Evolutionary conservation across 2,113 vertebrate genomes (phyloP).

Genomic region (Porphyrio hochstetteri): DNA sequence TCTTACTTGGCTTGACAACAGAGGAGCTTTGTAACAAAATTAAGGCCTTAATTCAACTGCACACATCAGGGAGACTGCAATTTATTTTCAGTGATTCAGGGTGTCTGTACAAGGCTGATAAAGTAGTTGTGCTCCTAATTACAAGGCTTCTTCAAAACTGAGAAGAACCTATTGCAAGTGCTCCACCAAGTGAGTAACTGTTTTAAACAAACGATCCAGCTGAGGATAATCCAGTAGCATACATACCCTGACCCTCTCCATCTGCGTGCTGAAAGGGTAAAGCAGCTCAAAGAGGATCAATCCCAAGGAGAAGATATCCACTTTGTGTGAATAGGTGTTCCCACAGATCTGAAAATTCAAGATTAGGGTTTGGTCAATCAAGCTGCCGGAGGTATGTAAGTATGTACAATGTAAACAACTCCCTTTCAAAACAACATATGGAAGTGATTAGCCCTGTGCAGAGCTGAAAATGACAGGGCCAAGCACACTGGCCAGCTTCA

Average conservation of each 20-base stretch:
- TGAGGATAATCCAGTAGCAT: neutral
- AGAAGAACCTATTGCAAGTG: neutral
- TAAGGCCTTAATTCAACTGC: neutral
- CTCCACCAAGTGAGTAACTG: neutral
- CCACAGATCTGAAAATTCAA: slow-evolving; percentile 87
- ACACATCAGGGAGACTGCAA: neutral
- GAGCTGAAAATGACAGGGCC: neutral
- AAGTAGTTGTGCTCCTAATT: neutral
- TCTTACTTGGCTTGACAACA: slow-evolving; percentile 27
- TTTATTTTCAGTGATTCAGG: neutral
- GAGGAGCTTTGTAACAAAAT: slow-evolving; percentile 31
- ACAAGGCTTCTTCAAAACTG: neutral
- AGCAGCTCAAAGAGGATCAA: slow-evolving; percentile 97
- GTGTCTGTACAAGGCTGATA: neutral
- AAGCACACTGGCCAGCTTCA: neutral
- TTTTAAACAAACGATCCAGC: neutral
- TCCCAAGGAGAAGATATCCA: slow-evolving; percentile 98
- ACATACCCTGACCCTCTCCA: slow-evolving; percentile 95
- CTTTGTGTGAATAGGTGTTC: slow-evolving; percentile 96
- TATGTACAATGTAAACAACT: neutral
- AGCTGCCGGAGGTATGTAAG: neutral
- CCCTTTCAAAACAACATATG: neutral
- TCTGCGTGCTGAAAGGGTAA: slow-evolving; percentile 94
- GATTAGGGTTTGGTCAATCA: neutral
- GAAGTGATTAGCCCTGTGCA: neutral